These are phyloP conservation scores for Nomada ferruginata DNA, from an alignment of 2,888 invertebrate species.

Conservation along the genomic window DNA sequence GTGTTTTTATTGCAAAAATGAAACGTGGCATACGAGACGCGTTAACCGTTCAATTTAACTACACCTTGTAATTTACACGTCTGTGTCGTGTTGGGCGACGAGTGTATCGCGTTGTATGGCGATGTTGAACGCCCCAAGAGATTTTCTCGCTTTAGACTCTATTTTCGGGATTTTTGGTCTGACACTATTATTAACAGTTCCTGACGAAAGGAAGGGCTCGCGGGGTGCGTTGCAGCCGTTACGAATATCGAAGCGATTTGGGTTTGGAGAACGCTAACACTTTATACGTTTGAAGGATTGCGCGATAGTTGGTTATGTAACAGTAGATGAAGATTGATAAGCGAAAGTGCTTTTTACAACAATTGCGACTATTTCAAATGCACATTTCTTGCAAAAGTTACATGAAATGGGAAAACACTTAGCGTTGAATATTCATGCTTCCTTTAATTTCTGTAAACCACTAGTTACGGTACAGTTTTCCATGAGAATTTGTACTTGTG, in stretches of 20 bases:
- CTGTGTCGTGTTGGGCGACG: too few relatives aligned
- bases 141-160: background rate
- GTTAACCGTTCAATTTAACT: too few relatives aligned
- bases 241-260: constrained; percentile 1
- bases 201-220: background rate
- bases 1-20: too few relatives aligned
- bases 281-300: background rate
- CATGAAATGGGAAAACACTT: background rate
- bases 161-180: background rate
- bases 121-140: background rate
- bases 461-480: too few relatives aligned
- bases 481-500: too few relatives aligned
- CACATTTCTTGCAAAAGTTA: too few relatives aligned
- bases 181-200: background rate
- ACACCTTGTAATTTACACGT: too few relatives aligned
- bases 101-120: background rate
- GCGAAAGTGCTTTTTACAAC: constrained; percentile 12
- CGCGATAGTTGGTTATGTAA: constrained; percentile 1
- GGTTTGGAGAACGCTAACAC: background rate
- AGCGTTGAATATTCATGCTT: constrained; percentile 16
- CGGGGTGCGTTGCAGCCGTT: background rate
- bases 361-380: background rate
- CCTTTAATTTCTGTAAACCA: background rate
- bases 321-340: constrained; percentile 9
- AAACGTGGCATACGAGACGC: too few relatives aligned